Conservation (phyloP, 2,888 invertebrate species). For the Hemicrepidius hirtus region DNA sequence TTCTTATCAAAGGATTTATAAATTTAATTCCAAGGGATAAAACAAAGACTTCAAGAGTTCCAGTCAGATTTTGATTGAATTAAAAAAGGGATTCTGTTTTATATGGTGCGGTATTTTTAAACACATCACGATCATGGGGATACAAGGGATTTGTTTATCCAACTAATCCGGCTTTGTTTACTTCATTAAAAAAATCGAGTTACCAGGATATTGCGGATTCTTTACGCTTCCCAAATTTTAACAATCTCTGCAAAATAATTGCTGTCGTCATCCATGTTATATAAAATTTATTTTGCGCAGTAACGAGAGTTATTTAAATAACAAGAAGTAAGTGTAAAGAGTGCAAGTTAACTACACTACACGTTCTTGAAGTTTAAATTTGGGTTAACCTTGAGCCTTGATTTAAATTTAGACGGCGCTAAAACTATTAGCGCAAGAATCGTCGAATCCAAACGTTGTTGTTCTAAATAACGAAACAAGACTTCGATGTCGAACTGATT, state of each 20-base stretch:
- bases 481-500: conserved; percentile 42
- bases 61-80: conserved; percentile 7
- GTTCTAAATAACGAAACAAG: conserved; percentile 26
- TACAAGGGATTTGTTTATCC: conserved; percentile 22
- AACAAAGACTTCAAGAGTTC: conserved; percentile 10
- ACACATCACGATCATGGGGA: conserved; percentile 27
- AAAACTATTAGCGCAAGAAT: conserved; percentile 20
- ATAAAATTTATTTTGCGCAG: background rate
- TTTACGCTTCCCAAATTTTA: conserved; percentile 14
- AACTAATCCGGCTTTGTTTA: conserved; percentile 27
- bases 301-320: background rate
- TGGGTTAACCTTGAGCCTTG: conserved; percentile 34
- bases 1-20: conserved; percentile 15
- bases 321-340: background rate
- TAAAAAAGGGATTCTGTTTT: conserved; percentile 20
- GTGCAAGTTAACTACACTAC: conserved; percentile 14
- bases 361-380: conserved; percentile 24
- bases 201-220: conserved; percentile 2
- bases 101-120: conserved; percentile 18
- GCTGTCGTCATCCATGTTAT: background rate
- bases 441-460: conserved; percentile 8
- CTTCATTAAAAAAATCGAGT: conserved; percentile 31
- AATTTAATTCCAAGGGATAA: conserved; percentile 2
- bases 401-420: conserved; percentile 34
- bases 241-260: conserved; percentile 8